Evolutionary conservation across 2,888 invertebrate species (phyloP).

Genomic region (Bhutanitis thaidina): DNA sequence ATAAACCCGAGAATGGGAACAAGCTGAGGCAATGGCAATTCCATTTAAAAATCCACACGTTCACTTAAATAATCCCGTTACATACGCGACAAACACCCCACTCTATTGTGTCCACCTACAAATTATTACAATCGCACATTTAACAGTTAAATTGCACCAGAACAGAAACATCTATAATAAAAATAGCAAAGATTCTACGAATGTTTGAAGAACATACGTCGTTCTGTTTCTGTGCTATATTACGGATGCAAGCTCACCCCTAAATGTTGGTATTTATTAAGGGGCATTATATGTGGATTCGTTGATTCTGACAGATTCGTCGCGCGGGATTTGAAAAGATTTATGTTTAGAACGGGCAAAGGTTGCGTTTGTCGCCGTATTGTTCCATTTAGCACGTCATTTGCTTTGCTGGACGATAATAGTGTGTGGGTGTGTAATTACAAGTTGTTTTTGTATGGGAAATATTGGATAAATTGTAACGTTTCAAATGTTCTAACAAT

Average conservation of each 20-base stretch:
- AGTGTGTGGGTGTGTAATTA: neutral
- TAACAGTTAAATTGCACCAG: slow-evolving; percentile 36
- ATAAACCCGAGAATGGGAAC: slow-evolving; percentile 6
- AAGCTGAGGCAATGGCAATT: slow-evolving; percentile 11
- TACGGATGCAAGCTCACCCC: slow-evolving; percentile 39
- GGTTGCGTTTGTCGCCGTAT: slow-evolving; percentile 33
- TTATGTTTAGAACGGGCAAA: slow-evolving; percentile 38
- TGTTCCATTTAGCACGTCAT: slow-evolving; percentile 26
- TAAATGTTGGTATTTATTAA: slow-evolving; percentile 67
- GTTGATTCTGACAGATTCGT: slow-evolving; percentile 57
- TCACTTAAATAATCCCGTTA: slow-evolving; percentile 36
- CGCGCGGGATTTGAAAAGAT: slow-evolving; percentile 45
- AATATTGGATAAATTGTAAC: neutral
- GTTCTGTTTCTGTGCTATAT: slow-evolving; percentile 28
- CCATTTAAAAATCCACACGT: slow-evolving; percentile 27
- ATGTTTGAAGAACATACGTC: slow-evolving; percentile 26
- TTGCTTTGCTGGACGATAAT: slow-evolving; percentile 13
- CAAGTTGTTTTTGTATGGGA: neutral
- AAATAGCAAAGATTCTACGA: slow-evolving; percentile 17
- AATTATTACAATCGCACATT: slow-evolving; percentile 36
- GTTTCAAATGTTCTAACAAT: neutral
- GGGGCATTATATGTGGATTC: slow-evolving; percentile 61
- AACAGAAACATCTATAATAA: neutral
- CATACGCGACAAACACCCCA: slow-evolving; percentile 36
- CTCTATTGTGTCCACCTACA: slow-evolving; percentile 37